Evolutionary conservation across 2,888 invertebrate genomes (phyloP), one percentile per base, ranked within the genome.

Genomic region (Ophion slaviceki): DNA sequence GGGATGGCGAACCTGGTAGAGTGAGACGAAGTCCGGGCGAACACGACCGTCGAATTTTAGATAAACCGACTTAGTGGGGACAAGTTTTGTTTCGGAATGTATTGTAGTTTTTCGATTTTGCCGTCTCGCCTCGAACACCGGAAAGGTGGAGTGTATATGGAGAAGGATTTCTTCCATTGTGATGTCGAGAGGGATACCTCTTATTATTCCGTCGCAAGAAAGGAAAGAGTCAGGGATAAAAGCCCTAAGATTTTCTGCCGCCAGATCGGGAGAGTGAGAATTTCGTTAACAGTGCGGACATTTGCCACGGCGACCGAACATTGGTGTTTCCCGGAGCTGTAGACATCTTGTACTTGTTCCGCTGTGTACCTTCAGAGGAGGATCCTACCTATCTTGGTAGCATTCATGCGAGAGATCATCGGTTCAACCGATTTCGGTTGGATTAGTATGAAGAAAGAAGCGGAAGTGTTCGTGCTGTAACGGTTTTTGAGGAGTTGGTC

Each of bases 291-390:
- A 3, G 57, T 20, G 8, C n/a, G 11, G 8, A 76, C 36, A 20
- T 68, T 14, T 32, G 62, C 2, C 5, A 71, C 24, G 24, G 53
- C 20, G 2, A 71, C 62, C 2, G 76, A 62, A 1, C 11, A 7
- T n/a, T 82, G 76, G 11, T 76, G 62, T 40, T 76, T 82, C 5
- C 82, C 71, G 0, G 70, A 82, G 57, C 28, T 82, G 17, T n/a
- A 76, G 5, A 82, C n/a, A 11, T 71, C 40, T 1, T 62, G 10
- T 8, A 82, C 32, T 6, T 70, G 76, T 5, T 70, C 17, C n/a
- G 53, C 62, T 0, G 36, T 4, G 7, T 40, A 70, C 24, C 45
- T 66, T 1, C 20, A 57, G 17, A 71, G 24, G 2, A 82, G 64
- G 2, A 82, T 17, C 32, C 57, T 81, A 0, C 75, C 81, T 14